Conservation (phyloP, 2,888 invertebrate species). For the Sisyra terminalis region DNA sequence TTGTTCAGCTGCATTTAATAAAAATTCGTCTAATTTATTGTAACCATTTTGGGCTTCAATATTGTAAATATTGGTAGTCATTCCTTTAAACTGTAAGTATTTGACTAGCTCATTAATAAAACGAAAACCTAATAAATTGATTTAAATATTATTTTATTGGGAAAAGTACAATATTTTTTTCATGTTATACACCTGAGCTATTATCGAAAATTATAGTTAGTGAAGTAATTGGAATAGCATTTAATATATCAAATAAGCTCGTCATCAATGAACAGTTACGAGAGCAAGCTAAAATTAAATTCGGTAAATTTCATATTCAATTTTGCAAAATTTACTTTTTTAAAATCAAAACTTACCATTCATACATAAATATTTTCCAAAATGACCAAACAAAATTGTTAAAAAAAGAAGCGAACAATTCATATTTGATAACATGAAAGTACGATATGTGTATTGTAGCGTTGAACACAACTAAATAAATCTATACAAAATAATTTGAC, state of each 20-base stretch:
- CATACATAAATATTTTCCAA: too few species aligned
- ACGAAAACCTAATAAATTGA: conserved; percentile 16
- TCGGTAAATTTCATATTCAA: too few species aligned
- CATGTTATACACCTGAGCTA: conserved; percentile 17
- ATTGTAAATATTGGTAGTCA: conserved; percentile 20
- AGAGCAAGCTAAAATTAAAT: too few species aligned
- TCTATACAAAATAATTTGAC: too few species aligned
- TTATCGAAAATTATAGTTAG: conserved; percentile 22
- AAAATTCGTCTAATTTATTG: conserved; percentile 22
- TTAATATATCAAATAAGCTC: conserved; percentile 17
- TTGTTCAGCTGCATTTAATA: conserved; percentile 31
- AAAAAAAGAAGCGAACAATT: too few species aligned
- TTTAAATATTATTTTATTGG: background rate
- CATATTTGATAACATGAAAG: too few species aligned
- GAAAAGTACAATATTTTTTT: background rate
- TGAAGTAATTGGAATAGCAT: conserved; percentile 20
- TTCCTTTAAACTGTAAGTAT: conserved; percentile 16
- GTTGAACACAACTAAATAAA: too few species aligned
- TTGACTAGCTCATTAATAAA: conserved; percentile 17
- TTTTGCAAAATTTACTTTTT: too few species aligned
- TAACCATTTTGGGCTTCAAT: conserved; percentile 11
- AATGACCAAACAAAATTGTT: too few species aligned
- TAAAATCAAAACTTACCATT: too few species aligned
- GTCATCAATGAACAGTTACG: too few species aligned
- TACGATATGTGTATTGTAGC: too few species aligned